Evolutionary conservation across 2,888 invertebrate species (phyloP), one percentile per base, ranked within the genome.

Genomic region (Prenolepis imparis): DNA sequence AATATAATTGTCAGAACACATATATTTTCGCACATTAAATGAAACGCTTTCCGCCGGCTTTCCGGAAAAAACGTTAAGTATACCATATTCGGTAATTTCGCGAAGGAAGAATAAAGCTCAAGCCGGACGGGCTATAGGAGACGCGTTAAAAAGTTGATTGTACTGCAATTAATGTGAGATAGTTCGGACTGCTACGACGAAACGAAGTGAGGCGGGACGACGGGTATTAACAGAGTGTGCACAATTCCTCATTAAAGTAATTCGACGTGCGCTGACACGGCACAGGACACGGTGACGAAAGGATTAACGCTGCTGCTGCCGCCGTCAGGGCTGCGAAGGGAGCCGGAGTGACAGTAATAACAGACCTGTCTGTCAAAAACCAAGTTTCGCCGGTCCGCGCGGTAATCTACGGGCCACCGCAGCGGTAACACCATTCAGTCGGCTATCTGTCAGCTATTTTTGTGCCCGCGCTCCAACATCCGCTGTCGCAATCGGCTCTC

Each of bases 311-410:
- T 66, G 83, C 82, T 41, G 78, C 70, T 70, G 59, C 78, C 41
- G 32, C 52, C 77, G 67, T 55, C 67, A 39, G 77, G 82, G 81
- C 88, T 81, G 59, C 87, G 85, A 84, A 84, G 86, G 82, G 84
- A 70, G 68, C 63, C 55, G 86, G 90, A 91, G 91, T 89, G 92
- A 92, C 92, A 88, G 92, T 92, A 92, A 92, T 92, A 92, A 92
- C 92, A 91, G 92, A 91, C 86, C 91, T 88, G 92, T 91, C 92
- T 88, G 88, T 92, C 92, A 92, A 90, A 86, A 85, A 88, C 88
- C 88, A 90, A 88, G 88, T 90, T 89, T 87, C 86, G 85, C 73
- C 84, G 80, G 55, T 74, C 77, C 77, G 83, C 84, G 73, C 85
- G 77, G 86, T 88, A 89, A 86, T 88, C 89, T 84, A 88, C 86